phyloP scores from a whole-genome alignment of 2,113 vertebrate species.

The Xenotilapia flavipinnis region DNA sequence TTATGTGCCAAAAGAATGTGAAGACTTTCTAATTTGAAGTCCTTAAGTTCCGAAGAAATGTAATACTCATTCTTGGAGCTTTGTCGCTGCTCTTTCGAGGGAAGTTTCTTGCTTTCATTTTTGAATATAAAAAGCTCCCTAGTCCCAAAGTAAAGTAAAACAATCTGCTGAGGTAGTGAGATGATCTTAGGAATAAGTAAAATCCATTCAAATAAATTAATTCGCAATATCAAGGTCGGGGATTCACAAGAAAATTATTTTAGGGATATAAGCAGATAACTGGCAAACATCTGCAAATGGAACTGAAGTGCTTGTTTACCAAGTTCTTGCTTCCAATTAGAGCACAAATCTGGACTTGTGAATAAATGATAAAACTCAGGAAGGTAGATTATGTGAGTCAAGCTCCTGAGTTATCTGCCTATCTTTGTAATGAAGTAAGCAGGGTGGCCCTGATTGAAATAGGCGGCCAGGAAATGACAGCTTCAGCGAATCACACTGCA shows the following conservation, averaged over 20 bases:
- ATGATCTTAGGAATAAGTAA: not conserved
- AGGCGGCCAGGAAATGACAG: conserved; percentile 38
- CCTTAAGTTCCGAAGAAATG: not conserved
- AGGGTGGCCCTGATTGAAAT: conserved; percentile 55
- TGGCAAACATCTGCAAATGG: not conserved
- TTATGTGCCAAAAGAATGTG: not conserved
- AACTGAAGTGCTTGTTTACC: not conserved
- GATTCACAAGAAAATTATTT: not conserved
- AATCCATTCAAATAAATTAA: not conserved
- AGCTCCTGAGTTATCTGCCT: conserved; percentile 15
- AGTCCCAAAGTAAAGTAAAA: not conserved
- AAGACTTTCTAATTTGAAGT: not conserved
- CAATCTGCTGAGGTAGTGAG: not conserved
- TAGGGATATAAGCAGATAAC: not conserved
- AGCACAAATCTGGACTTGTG: conserved; percentile 9
- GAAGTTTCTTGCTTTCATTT: not conserved
- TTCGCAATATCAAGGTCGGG: not conserved
- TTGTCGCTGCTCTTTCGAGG: not conserved
- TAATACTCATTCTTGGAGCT: not conserved
- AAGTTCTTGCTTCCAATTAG: not conserved
- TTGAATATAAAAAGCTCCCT: not conserved
- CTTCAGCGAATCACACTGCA: conserved; percentile 12
- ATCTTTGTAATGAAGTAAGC: conserved; percentile 57
- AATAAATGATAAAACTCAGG: conserved; percentile 10
- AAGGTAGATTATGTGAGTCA: conserved; percentile 9